phyloP scores from a whole-genome alignment of 2,888 invertebrate genomes.

The Liodrosophila aerea region DNA sequence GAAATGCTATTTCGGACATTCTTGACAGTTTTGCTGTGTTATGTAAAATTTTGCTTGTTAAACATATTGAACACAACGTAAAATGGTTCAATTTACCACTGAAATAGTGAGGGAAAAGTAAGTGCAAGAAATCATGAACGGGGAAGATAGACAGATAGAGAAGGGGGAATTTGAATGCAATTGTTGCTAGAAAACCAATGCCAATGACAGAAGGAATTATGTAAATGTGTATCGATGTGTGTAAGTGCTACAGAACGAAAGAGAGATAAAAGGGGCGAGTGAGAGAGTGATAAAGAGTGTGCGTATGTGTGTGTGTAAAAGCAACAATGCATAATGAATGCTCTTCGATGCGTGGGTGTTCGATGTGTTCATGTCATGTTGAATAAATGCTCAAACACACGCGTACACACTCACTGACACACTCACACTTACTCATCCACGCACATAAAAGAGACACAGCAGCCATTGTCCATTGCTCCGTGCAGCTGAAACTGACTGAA shows the following conservation, averaged over 20 bases:
- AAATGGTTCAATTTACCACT: constrained; percentile 65
- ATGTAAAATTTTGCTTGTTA: constrained; percentile 62
- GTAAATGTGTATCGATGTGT: constrained; percentile 46
- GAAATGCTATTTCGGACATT: constrained; percentile 7
- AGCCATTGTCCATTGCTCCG: constrained; percentile 61
- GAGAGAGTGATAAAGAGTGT: constrained; percentile 11
- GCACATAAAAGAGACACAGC: constrained; percentile 8
- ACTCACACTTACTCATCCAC: constrained; percentile 1
- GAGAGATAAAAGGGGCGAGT: neutral
- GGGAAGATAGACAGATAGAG: neutral
- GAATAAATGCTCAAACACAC: constrained; percentile 55
- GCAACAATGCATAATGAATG: constrained; percentile 74
- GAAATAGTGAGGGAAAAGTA: constrained; percentile 1
- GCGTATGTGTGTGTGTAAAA: constrained; percentile 35
- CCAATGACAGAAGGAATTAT: constrained; percentile 65
- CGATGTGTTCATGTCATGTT: constrained; percentile 73
- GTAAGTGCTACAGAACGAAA: neutral
- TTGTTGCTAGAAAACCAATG: constrained; percentile 68
- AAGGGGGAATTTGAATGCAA: constrained; percentile 40
- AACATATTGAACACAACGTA: constrained; percentile 75
- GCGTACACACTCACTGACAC: constrained; percentile 5
- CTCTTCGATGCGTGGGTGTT: constrained; percentile 71
- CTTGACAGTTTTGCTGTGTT: constrained; percentile 42
- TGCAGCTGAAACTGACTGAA: constrained; percentile 50
- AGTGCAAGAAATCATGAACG: neutral